phyloP scores from a whole-genome alignment of 2,113 vertebrate genomes.

The Delphinus delphis region DNA sequence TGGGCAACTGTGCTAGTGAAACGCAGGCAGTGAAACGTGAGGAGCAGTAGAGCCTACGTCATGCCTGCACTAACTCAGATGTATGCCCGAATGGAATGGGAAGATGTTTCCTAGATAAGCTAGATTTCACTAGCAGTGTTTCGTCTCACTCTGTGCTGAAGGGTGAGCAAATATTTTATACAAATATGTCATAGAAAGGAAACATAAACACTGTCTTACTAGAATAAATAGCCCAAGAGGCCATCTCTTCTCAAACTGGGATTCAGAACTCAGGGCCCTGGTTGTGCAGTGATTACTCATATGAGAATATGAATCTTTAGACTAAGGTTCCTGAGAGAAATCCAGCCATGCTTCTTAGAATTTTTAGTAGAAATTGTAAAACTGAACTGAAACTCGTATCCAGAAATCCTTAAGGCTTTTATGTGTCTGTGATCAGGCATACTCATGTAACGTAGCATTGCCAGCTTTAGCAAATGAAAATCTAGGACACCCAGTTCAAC shows the following conservation, averaged over 20 bases:
- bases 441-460: neutral
- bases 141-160: neutral
- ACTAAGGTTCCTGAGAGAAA: neutral
- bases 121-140: neutral
- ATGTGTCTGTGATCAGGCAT: neutral
- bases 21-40: neutral
- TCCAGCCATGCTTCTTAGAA: neutral
- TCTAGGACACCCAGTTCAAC: neutral
- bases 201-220: neutral
- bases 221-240: neutral
- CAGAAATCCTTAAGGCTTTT: neutral
- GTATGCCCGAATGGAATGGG: neutral
- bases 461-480: neutral
- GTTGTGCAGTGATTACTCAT: neutral
- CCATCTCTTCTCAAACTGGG: neutral
- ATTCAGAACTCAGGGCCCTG: neutral
- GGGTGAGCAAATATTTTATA: conserved; percentile 2
- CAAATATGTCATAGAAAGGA: neutral
- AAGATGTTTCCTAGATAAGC: neutral
- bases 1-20: neutral
- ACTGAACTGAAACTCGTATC: neutral
- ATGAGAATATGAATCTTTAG: neutral
- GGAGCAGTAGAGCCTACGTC: neutral
- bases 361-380: neutral
- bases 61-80: neutral